A percentile compares a stretch with the other conserved stretches of the same genome.
These are phyloP conservation scores for Ia io DNA, from an alignment of 2,113 vertebrate species.

Conservation along the genomic window DNA sequence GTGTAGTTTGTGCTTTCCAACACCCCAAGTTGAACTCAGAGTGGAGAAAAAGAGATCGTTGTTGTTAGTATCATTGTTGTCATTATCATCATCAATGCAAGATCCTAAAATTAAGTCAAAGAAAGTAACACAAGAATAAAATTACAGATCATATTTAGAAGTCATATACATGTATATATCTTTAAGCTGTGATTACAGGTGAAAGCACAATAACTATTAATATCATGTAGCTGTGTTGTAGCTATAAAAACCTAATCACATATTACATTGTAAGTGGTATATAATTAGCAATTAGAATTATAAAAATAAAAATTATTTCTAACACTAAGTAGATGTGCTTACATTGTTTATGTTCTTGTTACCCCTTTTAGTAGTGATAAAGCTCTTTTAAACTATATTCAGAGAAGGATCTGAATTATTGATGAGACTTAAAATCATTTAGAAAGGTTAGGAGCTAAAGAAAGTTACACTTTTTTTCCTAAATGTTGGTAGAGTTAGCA, in stretches of 20 bases:
- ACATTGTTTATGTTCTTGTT: background rate
- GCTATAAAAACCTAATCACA: background rate
- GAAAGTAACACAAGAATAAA: background rate
- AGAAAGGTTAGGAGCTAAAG: background rate
- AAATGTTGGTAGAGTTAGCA: background rate
- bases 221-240: background rate
- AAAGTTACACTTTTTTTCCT: background rate
- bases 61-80: background rate
- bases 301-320: background rate
- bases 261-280: background rate
- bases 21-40: background rate
- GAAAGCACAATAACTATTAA: background rate
- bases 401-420: background rate
- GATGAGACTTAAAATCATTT: background rate
- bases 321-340: background rate
- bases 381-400: background rate
- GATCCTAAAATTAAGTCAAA: background rate
- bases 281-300: background rate
- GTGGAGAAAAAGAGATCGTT: background rate
- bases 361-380: background rate
- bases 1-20: background rate
- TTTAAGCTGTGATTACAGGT: background rate
- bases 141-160: background rate
- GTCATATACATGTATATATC: background rate
- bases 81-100: background rate